phyloP scores from a whole-genome alignment of 2,888 invertebrate genomes.

The Erebia aethiops region DNA sequence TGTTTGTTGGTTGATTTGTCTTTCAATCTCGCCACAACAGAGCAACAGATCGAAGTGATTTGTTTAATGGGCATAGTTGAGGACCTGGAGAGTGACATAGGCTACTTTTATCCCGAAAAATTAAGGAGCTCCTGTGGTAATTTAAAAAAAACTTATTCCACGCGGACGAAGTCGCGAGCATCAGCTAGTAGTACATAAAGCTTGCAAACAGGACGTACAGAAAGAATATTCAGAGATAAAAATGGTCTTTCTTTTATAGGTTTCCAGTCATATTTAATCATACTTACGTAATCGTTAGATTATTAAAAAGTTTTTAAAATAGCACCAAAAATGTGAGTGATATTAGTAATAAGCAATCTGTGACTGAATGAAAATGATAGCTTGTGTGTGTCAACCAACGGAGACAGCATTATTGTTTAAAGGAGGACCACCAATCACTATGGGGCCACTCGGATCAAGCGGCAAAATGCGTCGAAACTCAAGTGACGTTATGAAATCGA shows the following conservation, averaged over 20 bases:
- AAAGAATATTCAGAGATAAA: neutral
- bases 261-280: slow-evolving; percentile 54
- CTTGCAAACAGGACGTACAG: neutral
- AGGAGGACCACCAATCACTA: slow-evolving; percentile 79
- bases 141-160: too few relatives aligned
- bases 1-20: too few relatives aligned
- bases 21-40: too few relatives aligned
- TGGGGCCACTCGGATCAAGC: slow-evolving; percentile 79
- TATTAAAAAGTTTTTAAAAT: slow-evolving; percentile 27
- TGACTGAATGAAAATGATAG: slow-evolving; percentile 83
- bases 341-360: slow-evolving; percentile 60
- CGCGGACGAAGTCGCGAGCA: too few relatives aligned
- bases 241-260: slow-evolving; percentile 11
- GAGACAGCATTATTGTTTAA: slow-evolving; percentile 81
- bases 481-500: slow-evolving; percentile 64
- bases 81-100: too few relatives aligned
- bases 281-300: slow-evolving; percentile 11
- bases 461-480: slow-evolving; percentile 67
- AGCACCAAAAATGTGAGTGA: slow-evolving; percentile 60
- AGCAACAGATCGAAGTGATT: too few relatives aligned
- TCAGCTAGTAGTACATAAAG: neutral
- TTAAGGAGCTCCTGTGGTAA: too few relatives aligned
- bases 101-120: too few relatives aligned
- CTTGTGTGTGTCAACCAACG: slow-evolving; percentile 86
- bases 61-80: too few relatives aligned